Evolutionary conservation across 1,140 invertebrate genomes (phyloP), one percentile per base, ranked within the genome.

Genomic region (Ridgeia piscesae): DNA sequence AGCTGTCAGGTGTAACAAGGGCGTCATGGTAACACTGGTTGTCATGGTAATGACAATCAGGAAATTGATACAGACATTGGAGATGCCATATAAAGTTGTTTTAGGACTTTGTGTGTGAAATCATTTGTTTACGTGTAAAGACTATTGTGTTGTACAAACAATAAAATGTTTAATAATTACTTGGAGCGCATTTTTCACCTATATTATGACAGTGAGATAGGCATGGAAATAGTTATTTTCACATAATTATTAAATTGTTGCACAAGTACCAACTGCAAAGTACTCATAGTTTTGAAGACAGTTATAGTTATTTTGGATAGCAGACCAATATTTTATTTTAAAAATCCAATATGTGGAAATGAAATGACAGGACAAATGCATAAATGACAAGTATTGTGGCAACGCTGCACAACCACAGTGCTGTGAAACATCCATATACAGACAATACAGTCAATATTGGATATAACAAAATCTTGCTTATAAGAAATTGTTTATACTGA

Each of bases 1-100:
- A 98, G 96, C 95, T 99, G 31, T 97, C 97, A 89, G 98, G 98
- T 89, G 97, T 98, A 1, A 98, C 98, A 95, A 96, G 98, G 95
- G 98, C 98, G 34, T 98, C 98, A 96, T 99, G 98, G 98, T 97
- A 93, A 94, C 17, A 17, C 27, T 77, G 58, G 58, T 1, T 21
- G 27, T 77, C 58, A 31, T 17, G 17, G 58, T 77, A 77, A 77
- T 17, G 58, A 77, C 58, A 77, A 27, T 77, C 58, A 77, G 58
- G 58, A 77, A 77, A 77, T 77, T 31, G 2, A 77, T 77, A 21
- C 58, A 4, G 58, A 77, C 58, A 14, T 77, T 77, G 11, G 0
- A 21, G 58, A 77, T 77, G 58, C 2, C 58, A 21, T 77, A 77
- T 2, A 6, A 77, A 77, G 58, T 77, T 21, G 4, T 17, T 77